Conservation (phyloP, 2,797 vertebrate species). For the Gorsachius magnificus region DNA sequence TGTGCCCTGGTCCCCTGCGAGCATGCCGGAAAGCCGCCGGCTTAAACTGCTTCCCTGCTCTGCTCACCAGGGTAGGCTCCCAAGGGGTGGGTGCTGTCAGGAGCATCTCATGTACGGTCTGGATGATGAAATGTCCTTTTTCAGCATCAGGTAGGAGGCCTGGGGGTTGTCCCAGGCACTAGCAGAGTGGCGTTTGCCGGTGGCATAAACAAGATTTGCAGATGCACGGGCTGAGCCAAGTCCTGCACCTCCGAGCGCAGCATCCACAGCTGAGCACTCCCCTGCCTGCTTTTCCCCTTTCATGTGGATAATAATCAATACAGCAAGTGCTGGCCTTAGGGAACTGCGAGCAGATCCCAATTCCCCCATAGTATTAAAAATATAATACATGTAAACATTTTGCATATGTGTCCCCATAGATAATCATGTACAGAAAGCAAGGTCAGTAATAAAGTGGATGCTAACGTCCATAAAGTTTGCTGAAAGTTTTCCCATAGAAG, state of each 20-base stretch:
- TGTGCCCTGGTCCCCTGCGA: background rate
- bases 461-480: background rate
- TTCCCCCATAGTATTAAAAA: background rate
- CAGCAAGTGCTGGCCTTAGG: background rate
- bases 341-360: background rate
- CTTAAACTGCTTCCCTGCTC: background rate
- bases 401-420: background rate
- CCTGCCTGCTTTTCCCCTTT: background rate
- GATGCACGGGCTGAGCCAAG: background rate
- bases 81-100: background rate
- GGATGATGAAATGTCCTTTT: background rate
- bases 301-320: background rate
- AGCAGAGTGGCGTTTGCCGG: background rate
- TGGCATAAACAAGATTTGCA: background rate
- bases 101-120: background rate
- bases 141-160: background rate
- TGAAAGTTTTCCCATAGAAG: background rate
- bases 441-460: background rate
- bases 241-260: background rate
- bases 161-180: background rate
- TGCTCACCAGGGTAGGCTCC: background rate
- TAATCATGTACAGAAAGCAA: background rate
- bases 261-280: background rate
- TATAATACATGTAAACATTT: background rate
- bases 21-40: fast-evolving